Conservation (phyloP, 2,113 vertebrate species). For the Microcebus ravelobensis region DNA sequence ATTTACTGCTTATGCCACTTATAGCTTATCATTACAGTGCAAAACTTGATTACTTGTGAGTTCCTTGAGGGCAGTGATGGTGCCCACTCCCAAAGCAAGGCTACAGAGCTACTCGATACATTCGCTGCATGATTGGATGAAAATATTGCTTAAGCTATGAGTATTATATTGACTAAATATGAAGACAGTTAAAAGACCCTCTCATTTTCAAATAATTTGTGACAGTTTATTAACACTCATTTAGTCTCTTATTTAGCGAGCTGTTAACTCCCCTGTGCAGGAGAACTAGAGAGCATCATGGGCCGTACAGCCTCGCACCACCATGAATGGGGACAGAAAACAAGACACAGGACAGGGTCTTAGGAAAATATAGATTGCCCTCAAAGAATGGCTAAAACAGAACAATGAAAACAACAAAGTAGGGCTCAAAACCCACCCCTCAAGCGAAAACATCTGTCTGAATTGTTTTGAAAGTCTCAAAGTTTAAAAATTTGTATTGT, state of each 20-base stretch:
- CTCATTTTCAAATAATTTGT: background rate
- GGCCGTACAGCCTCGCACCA: background rate
- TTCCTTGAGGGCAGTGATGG: background rate
- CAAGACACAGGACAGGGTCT: background rate
- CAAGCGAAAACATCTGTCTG: background rate
- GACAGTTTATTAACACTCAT: background rate
- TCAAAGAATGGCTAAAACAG: background rate
- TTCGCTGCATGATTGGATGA: background rate
- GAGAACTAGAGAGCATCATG: background rate
- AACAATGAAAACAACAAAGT: background rate
- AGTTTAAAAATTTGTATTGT: background rate
- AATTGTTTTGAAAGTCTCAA: background rate
- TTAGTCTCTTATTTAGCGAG: background rate
- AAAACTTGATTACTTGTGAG: background rate
- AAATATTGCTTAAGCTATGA: slow-evolving; percentile 5
- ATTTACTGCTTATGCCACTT: background rate
- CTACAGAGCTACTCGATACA: background rate
- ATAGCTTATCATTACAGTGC: background rate
- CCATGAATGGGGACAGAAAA: background rate
- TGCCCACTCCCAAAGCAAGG: background rate
- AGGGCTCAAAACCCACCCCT: background rate
- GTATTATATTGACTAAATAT: background rate
- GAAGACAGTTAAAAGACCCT: background rate
- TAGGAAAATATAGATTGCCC: background rate
- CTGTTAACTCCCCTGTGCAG: background rate